A percentile compares a stretch with the other conserved stretches of the same genome.
These are phyloP conservation scores for Nomada fucata DNA, from an alignment of 2,888 invertebrate genomes.

Conservation along the genomic window DNA sequence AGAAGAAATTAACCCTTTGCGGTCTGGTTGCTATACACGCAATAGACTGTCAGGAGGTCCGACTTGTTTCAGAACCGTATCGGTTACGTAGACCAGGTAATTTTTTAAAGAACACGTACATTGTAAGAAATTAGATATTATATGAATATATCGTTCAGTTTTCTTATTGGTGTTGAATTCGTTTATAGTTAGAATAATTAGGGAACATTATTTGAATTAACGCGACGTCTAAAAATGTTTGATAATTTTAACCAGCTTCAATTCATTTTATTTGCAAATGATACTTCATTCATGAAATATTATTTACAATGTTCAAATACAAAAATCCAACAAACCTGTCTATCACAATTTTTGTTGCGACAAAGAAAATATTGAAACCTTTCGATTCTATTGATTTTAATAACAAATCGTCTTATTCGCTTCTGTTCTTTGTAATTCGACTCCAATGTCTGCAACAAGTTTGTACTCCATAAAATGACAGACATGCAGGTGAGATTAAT, in stretches of 20 bases:
- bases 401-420: not conserved
- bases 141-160: not conserved
- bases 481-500: not conserved
- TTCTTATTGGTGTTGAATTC: not conserved
- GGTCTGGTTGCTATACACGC: constrained; percentile 16
- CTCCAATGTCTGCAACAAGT: not conserved
- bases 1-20: constrained; percentile 34
- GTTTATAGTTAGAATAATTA: not conserved
- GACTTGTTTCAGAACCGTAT: constrained; percentile 9
- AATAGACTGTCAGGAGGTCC: not conserved
- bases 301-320: not conserved
- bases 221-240: no score
- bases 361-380: not conserved
- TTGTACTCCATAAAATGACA: not conserved
- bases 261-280: no score
- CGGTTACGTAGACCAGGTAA: not conserved
- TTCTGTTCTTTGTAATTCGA: not conserved
- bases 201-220: no score
- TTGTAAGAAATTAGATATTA: not conserved
- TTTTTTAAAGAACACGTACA: not conserved
- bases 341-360: no score
- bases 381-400: not conserved
- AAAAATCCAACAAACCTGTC: not conserved
- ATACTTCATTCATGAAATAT: not conserved
- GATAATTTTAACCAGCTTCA: no score